These are phyloP conservation scores for Perithous albicinctus DNA, from an alignment of 2,888 invertebrate species.

Conservation along the genomic window DNA sequence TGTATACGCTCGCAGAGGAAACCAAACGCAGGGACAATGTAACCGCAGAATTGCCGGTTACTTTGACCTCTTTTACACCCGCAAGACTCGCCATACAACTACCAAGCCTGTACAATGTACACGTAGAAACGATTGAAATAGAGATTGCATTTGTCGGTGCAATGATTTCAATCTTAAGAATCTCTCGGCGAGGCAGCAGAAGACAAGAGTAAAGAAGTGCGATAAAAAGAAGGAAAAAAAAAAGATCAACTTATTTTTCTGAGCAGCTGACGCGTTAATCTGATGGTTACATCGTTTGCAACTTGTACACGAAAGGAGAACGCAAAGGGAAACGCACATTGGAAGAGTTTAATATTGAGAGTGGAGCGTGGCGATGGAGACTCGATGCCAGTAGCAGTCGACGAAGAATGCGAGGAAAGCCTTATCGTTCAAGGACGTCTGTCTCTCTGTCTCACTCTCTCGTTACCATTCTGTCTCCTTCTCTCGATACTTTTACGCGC, in stretches of 20 bases:
- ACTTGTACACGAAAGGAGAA: neutral
- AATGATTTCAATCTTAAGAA: neutral
- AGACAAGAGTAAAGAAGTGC: neutral
- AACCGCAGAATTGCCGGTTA: slow-evolving; percentile 32
- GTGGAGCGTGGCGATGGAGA: slow-evolving; percentile 32
- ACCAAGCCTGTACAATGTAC: neutral
- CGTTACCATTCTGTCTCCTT: slow-evolving; percentile 6
- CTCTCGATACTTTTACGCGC: slow-evolving; percentile 24
- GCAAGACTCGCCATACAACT: neutral
- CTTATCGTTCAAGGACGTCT: slow-evolving; percentile 80
- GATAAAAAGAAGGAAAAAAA: neutral
- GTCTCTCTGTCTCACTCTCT: slow-evolving; percentile 51
- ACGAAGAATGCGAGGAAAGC: slow-evolving; percentile 71
- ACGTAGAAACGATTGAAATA: slow-evolving; percentile 17
- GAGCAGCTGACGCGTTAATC: slow-evolving; percentile 12
- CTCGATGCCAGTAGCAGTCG: slow-evolving; percentile 15
- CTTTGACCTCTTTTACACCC: slow-evolving; percentile 37
- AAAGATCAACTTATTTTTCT: slow-evolving; percentile 1
- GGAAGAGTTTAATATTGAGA: slow-evolving; percentile 21
- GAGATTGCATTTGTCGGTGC: slow-evolving; percentile 10
- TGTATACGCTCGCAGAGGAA: slow-evolving; percentile 9
- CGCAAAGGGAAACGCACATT: neutral
- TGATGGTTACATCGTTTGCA: slow-evolving; percentile 14
- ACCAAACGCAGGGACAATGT: slow-evolving; percentile 27
- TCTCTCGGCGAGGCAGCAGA: neutral